A percentile compares a stretch with the other conserved stretches of the same genome.
These are phyloP conservation scores for Hippasteria phrygiana DNA, from an alignment of 53 echinoderm and acorn worm genomes.

Conservation along the genomic window DNA sequence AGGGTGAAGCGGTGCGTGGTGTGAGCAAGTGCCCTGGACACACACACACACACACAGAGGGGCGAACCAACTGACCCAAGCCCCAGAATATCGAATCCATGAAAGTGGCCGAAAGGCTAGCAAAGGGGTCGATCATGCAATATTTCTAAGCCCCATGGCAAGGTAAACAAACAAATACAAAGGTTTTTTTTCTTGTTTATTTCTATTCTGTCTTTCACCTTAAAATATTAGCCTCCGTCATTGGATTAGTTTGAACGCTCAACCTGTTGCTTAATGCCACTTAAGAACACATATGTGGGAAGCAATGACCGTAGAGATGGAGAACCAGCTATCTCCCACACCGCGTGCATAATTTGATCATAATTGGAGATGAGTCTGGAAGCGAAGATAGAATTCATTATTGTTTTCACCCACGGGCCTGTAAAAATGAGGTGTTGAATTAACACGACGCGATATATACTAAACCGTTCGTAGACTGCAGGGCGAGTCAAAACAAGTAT, in stretches of 20 bases:
- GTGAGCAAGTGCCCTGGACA: neutral
- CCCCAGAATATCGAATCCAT: neutral
- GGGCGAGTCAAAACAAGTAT: too few species aligned
- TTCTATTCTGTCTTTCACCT: neutral
- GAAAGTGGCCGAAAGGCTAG: neutral
- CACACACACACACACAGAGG: neutral
- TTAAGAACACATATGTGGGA: neutral
- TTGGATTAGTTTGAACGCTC: neutral
- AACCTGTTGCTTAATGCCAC: neutral
- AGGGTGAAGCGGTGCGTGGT: neutral
- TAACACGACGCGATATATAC: too few species aligned
- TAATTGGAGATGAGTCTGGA: too few species aligned
- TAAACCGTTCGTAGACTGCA: too few species aligned
- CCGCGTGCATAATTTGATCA: too few species aligned
- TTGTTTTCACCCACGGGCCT: too few species aligned
- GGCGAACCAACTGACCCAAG: neutral
- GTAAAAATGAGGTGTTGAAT: too few species aligned
- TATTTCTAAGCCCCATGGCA: neutral
- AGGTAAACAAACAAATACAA: slow-evolving; percentile 13
- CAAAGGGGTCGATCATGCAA: slow-evolving; percentile 2
- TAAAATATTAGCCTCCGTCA: neutral
- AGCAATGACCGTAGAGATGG: too few species aligned
- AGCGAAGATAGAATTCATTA: too few species aligned
- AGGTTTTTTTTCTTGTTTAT: slow-evolving; percentile 14
- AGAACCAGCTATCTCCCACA: too few species aligned